A percentile compares a stretch with the other conserved stretches of the same genome.
Conservation (phyloP, 2,797 vertebrate species). For the Fistularia tabacaria region DNA sequence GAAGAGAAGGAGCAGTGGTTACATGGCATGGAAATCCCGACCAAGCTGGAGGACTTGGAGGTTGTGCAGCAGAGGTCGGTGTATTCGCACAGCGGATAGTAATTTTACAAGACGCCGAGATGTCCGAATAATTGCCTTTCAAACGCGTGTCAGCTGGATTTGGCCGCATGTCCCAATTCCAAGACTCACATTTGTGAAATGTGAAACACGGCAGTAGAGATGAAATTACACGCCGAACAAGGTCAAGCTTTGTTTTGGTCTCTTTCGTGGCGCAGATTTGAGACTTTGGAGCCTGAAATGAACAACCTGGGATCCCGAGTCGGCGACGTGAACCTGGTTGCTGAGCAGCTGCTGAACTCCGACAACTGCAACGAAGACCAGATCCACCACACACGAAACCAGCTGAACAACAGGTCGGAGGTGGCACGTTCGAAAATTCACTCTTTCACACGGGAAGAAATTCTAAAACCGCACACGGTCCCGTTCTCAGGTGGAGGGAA, state of each 20-base stretch:
- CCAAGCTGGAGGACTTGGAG: slow-evolving; percentile 92
- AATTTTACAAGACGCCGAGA: background rate
- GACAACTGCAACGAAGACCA: slow-evolving; percentile 83
- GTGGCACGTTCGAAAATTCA: background rate
- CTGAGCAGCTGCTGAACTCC: slow-evolving; percentile 79
- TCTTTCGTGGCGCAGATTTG: slow-evolving; percentile 77
- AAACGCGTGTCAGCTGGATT: no score
- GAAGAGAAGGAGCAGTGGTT: slow-evolving; percentile 95
- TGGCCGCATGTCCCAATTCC: background rate
- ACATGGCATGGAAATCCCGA: slow-evolving; percentile 83
- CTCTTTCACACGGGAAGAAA: background rate
- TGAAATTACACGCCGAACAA: no score
- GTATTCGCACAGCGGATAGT: background rate
- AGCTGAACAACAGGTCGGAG: slow-evolving; percentile 86
- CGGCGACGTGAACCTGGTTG: slow-evolving; percentile 82
- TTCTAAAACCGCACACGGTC: slow-evolving; percentile 8
- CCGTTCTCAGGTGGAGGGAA: slow-evolving; percentile 82
- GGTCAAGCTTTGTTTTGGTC: no score
- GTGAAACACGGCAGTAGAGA: no score
- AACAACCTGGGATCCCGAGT: slow-evolving; percentile 83
- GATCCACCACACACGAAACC: slow-evolving; percentile 81
- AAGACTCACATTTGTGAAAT: background rate
- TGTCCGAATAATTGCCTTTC: no score
- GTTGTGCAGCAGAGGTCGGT: slow-evolving; percentile 93
- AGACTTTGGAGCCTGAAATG: slow-evolving; percentile 95